phyloP scores from a whole-genome alignment of 2,113 vertebrate genomes.

The Indicator maculatus region DNA sequence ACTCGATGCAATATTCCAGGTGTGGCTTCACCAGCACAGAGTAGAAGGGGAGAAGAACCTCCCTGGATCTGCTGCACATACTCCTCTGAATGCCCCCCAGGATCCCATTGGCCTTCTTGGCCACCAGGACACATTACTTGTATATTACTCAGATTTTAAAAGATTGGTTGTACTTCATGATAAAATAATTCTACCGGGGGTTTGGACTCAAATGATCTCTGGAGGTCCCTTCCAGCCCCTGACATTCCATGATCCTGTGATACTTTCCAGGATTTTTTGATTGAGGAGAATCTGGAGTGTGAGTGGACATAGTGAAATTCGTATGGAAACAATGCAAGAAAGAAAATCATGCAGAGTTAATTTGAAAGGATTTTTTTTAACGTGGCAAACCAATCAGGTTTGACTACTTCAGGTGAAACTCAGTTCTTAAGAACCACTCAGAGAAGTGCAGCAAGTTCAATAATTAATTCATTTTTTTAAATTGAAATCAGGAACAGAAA shows the following conservation, averaged over 20 bases:
- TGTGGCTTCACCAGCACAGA: too few relatives aligned
- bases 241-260: too few relatives aligned
- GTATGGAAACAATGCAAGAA: neutral
- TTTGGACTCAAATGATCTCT: too few relatives aligned
- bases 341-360: neutral
- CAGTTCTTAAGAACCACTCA: neutral
- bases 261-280: neutral
- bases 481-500: neutral
- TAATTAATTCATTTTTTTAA: neutral
- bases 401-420: neutral
- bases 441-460: neutral
- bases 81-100: too few relatives aligned
- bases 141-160: neutral
- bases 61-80: too few relatives aligned
- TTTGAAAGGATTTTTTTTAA: neutral
- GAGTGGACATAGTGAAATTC: neutral
- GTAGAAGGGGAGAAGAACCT: too few relatives aligned
- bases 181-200: neutral
- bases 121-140: neutral
- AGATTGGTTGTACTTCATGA: neutral
- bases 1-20: too few relatives aligned
- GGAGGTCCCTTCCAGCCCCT: too few relatives aligned
- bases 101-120: too few relatives aligned
- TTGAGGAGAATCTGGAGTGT: neutral
- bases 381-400: neutral